Base-by-base conservation (phyloP, 2,888 invertebrate genomes). In the Arctia plantaginis region DNA sequence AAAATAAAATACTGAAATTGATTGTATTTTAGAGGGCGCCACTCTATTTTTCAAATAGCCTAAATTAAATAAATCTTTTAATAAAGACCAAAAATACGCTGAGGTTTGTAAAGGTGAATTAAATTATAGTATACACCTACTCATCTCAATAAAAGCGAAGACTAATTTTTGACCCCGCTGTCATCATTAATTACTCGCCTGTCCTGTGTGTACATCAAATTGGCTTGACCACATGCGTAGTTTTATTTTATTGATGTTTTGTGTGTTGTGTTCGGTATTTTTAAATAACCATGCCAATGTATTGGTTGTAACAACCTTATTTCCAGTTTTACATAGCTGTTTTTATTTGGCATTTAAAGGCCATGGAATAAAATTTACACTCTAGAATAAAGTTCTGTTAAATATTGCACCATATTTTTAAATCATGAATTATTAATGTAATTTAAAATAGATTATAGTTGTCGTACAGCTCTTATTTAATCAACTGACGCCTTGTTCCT, bases 391-490 rank as follows among this genome's bases (percentile, higher is more conserved):
- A 82, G 81, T 82, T 86, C 81, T 76, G 77, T 77, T 70, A 83
- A 81, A 77, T 76, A 84, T 93, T 92, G 89, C 90, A 82, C 87
- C 92, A 92, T 83, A 88, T 84, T 86, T 75, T 72, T 59, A 44
- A 82, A 77, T 88, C 88, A 89, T 90, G 87, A 90, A 91, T 91
- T 90, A 88, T 87, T 79, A 85, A 89, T 87, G 85, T 90, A 87
- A 87, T 93, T 93, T 89, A 91, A 88, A 91, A 91, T 86, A 87
- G 89, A 91, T 93, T 92, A 91, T 84, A 81, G 77, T 80, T 82
- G 78, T 83, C 74, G 79, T 80, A 80, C 79, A 73, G 77, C 72
- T 81, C 76, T 89, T 92, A 93, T 93, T 91, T 91, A 94, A 92
- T 86, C 85, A 83, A 79, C 86, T 76, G 84, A 80, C 78, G 82